Evolutionary conservation across 2,888 invertebrate species (phyloP).

Genomic region (Archaeoteleia sp.): DNA sequence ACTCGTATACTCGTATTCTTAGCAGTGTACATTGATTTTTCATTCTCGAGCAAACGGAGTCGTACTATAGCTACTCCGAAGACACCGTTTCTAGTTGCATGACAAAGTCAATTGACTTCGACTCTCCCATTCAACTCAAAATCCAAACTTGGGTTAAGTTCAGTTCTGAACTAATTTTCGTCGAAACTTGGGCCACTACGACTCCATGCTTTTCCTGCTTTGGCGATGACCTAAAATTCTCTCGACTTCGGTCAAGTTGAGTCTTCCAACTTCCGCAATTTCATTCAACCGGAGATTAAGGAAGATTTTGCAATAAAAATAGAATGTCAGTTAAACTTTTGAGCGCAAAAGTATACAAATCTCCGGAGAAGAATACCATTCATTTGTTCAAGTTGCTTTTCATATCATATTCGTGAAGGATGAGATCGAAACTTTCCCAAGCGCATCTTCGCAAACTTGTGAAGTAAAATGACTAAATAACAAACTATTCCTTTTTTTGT

Average conservation of each 20-base stretch:
- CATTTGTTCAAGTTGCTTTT: constrained; percentile 24
- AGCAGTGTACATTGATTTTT: too few relatives aligned
- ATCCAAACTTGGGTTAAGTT: constrained; percentile 44
- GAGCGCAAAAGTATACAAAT: constrained; percentile 32
- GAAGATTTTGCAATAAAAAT: constrained; percentile 44
- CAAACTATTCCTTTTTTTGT: constrained; percentile 8
- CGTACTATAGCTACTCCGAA: too few relatives aligned
- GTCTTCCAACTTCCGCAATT: constrained; percentile 52
- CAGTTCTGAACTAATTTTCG: constrained; percentile 52
- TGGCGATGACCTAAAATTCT: constrained; percentile 49
- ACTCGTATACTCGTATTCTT: too few relatives aligned
- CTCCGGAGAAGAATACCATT: constrained; percentile 30
- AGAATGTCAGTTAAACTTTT: constrained; percentile 43
- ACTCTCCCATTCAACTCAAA: constrained; percentile 43
- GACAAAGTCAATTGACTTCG: constrained; percentile 45
- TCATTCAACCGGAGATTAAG: constrained; percentile 49
- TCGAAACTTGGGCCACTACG: constrained; percentile 41
- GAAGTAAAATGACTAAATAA: constrained; percentile 18
- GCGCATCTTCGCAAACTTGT: constrained; percentile 9
- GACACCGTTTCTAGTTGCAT: constrained; percentile 43
- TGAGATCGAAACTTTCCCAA: constrained; percentile 23
- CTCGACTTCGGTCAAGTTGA: constrained; percentile 46
- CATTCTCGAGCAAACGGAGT: too few relatives aligned
- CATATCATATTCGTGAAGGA: constrained; percentile 19
- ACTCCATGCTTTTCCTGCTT: constrained; percentile 36